Conservation (phyloP, 2,113 vertebrate genomes). For the Loxodonta africana region DNA sequence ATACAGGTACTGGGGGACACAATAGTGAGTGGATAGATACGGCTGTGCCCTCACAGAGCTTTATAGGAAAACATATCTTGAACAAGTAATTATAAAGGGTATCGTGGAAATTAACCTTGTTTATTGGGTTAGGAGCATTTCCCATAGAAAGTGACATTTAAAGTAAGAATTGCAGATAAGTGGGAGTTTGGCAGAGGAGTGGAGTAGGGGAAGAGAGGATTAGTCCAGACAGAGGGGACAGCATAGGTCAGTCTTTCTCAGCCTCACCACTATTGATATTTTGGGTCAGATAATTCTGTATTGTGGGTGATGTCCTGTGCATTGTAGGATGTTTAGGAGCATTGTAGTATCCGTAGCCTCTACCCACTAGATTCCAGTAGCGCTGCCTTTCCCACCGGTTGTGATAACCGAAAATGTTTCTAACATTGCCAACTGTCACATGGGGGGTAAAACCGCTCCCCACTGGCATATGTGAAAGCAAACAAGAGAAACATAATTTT, state of each 20-base stretch:
- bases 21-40: neutral
- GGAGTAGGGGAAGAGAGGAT: neutral
- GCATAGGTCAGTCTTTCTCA: neutral
- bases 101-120: neutral
- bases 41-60: neutral
- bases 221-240: neutral
- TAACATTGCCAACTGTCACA: neutral
- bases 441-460: neutral
- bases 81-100: neutral
- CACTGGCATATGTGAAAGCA: neutral
- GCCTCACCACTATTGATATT: neutral
- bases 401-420: slow-evolving; percentile 16
- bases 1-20: neutral
- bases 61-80: neutral
- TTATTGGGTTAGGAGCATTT: neutral
- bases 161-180: neutral
- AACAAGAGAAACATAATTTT: neutral
- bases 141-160: neutral
- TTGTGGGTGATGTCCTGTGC: neutral
- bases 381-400: neutral
- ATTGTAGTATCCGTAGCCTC: neutral
- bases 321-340: neutral
- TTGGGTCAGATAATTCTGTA: neutral
- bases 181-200: neutral
- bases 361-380: neutral